Conservation (phyloP, 1,140 invertebrate genomes). For the Drosophila varians region DNA sequence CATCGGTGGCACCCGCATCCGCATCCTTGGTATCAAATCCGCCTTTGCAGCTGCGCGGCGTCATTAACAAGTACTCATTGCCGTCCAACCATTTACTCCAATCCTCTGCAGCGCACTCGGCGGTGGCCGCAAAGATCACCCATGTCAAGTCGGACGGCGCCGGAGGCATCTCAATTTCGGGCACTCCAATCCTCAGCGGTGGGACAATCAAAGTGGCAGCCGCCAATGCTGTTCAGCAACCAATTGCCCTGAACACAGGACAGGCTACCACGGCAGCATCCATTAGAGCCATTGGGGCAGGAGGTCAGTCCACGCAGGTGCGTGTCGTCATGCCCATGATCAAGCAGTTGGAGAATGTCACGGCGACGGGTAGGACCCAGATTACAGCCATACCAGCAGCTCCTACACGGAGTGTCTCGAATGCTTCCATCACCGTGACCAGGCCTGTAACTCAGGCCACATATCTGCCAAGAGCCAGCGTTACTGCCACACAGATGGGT, state of each 20-base stretch:
- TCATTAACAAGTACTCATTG: slow-evolving; percentile 75
- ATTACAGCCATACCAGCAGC: slow-evolving; percentile 79
- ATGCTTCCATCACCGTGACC: slow-evolving; percentile 82
- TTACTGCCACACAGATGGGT: slow-evolving; percentile 75
- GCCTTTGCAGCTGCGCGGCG: slow-evolving; percentile 62
- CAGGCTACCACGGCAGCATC: slow-evolving; percentile 67
- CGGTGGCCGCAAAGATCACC: slow-evolving; percentile 79
- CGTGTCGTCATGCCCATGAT: slow-evolving; percentile 83
- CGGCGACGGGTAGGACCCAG: slow-evolving; percentile 72
- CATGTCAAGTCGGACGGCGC: slow-evolving; percentile 69
- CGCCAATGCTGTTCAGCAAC: slow-evolving; percentile 52
- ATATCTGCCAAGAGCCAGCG: slow-evolving; percentile 73
- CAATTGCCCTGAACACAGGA: slow-evolving; percentile 63
- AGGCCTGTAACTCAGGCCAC: slow-evolving; percentile 70
- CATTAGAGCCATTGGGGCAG: slow-evolving; percentile 69
- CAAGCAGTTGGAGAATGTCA: slow-evolving; percentile 77
- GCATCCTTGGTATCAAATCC: slow-evolving; percentile 55
- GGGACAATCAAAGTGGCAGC: slow-evolving; percentile 73
- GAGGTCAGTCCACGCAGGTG: slow-evolving; percentile 78
- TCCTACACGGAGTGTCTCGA: slow-evolving; percentile 69
- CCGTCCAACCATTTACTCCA: slow-evolving; percentile 54
- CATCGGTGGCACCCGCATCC: slow-evolving; percentile 25
- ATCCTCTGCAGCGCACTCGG: slow-evolving; percentile 61
- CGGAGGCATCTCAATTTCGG: slow-evolving; percentile 64
- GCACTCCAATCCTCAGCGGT: slow-evolving; percentile 66